phyloP scores from a whole-genome alignment of 2,888 invertebrate species.

The Caenorhabditis auriculariae region DNA sequence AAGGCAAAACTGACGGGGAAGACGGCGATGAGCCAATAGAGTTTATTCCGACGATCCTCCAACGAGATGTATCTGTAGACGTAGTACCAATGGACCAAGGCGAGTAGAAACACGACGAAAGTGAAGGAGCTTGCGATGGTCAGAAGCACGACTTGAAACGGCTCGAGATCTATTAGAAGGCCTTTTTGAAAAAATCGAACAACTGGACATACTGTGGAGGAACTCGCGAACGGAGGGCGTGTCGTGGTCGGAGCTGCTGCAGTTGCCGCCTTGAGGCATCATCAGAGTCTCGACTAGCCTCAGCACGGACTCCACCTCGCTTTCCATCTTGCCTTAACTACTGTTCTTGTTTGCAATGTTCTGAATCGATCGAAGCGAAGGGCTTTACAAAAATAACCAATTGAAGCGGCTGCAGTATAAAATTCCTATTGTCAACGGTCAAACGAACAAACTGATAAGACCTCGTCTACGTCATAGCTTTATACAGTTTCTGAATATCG shows the following conservation, averaged over 20 bases:
- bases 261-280: conserved; percentile 33
- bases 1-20: conserved; percentile 49
- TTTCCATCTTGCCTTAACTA: no score
- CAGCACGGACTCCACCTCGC: no score
- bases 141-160: conserved; percentile 50
- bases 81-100: conserved; percentile 45
- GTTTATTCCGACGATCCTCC: conserved; percentile 56
- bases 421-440: no score
- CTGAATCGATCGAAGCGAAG: no score
- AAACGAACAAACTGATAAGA: no score
- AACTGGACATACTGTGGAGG: no score
- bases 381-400: no score
- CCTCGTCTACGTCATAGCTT: no score
- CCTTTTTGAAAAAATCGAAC: background rate
- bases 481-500: no score
- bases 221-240: conserved; percentile 41
- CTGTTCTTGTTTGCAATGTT: no score
- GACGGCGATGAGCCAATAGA: conserved; percentile 57
- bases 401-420: no score
- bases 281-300: conserved; percentile 30
- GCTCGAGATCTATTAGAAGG: conserved; percentile 36
- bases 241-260: conserved; percentile 34
- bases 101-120: conserved; percentile 36
- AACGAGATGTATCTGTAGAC: conserved; percentile 51
- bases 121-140: conserved; percentile 43